phyloP scores from a whole-genome alignment of 2,797 vertebrate species.

The Gymnoscopelus microlampas region DNA sequence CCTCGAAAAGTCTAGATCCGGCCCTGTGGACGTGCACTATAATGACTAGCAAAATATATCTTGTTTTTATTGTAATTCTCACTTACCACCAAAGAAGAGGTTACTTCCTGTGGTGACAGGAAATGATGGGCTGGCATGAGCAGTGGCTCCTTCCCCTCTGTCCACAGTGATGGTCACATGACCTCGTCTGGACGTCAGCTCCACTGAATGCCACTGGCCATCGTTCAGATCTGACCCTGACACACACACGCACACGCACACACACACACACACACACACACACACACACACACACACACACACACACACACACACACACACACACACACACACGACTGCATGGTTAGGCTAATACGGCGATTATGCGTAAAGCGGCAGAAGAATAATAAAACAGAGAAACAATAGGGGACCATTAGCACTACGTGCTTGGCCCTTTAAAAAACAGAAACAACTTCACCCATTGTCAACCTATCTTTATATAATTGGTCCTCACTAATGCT shows the following conservation, averaged over 20 bases:
- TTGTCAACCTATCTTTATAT: too few species aligned
- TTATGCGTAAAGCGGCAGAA: too few species aligned
- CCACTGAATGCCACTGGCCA: slow-evolving; percentile 87
- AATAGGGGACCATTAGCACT: too few species aligned
- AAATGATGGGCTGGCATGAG: slow-evolving; percentile 63
- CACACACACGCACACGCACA: slow-evolving; percentile 5
- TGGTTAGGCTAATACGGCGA: too few species aligned
- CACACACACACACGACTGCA: background rate
- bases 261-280: background rate
- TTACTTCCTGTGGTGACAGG: slow-evolving; percentile 70
- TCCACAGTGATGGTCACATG: slow-evolving; percentile 78
- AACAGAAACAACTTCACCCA: too few species aligned
- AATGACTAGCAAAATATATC: background rate
- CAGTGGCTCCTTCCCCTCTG: slow-evolving; percentile 61
- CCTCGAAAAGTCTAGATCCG: too few species aligned
- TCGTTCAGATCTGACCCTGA: slow-evolving; percentile 83
- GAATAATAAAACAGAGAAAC: too few species aligned
- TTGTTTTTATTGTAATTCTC: slow-evolving; percentile 1
- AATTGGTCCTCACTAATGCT: too few species aligned
- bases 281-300: background rate
- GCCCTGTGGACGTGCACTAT: background rate
- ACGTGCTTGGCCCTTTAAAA: too few species aligned
- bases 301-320: slow-evolving; percentile 8
- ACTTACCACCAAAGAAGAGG: slow-evolving; percentile 86
- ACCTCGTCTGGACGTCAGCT: slow-evolving; percentile 75